phyloP scores from a whole-genome alignment of 2,888 invertebrate species.

The Axea sp. region DNA sequence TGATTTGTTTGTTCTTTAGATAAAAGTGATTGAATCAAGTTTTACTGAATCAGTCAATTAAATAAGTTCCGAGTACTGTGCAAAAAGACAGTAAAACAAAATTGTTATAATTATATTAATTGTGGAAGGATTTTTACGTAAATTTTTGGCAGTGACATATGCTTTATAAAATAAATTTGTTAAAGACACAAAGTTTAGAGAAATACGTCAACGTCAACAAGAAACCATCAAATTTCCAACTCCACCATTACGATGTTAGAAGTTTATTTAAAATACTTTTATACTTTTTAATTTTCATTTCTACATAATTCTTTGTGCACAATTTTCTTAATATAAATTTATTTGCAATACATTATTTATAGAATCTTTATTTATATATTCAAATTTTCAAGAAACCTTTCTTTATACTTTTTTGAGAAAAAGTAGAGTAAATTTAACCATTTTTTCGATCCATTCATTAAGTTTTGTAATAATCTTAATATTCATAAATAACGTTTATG shows the following conservation, averaged over 20 bases:
- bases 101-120: neutral
- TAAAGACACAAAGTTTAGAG: neutral
- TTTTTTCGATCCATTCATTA: slow-evolving; percentile 1
- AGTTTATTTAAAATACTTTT: slow-evolving; percentile 10
- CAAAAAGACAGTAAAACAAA: too few species aligned
- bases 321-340: slow-evolving; percentile 5
- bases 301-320: slow-evolving; percentile 2
- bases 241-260: neutral
- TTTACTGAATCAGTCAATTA: too few species aligned
- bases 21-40: neutral
- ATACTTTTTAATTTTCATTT: neutral
- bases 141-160: slow-evolving; percentile 34
- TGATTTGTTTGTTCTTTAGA: neutral
- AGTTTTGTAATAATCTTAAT: slow-evolving; percentile 17
- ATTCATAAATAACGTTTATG: slow-evolving; percentile 18
- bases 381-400: slow-evolving; percentile 8
- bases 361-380: slow-evolving; percentile 2
- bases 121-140: slow-evolving; percentile 19
- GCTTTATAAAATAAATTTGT: slow-evolving; percentile 1
- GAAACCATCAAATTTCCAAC: slow-evolving; percentile 39
- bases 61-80: too few species aligned
- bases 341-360: slow-evolving; percentile 7
- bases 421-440: slow-evolving; percentile 34
- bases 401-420: slow-evolving; percentile 5
- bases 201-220: slow-evolving; percentile 3